Evolutionary conservation across 1,140 invertebrate genomes (phyloP).

Genomic region (Drosophila ercepeae): DNA sequence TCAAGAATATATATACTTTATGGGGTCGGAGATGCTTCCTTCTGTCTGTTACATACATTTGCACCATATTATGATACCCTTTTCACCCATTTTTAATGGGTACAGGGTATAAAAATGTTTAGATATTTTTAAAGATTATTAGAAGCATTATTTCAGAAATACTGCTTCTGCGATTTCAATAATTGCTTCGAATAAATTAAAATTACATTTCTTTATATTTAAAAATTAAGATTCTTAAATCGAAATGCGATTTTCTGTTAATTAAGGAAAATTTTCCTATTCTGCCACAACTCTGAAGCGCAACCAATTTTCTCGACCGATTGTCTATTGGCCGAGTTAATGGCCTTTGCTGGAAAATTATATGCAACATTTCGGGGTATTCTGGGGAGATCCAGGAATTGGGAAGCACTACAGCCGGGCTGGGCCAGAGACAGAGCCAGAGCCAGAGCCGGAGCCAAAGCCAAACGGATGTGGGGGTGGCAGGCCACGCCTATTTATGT

Average conservation of each 20-base stretch:
- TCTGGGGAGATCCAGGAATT: background rate
- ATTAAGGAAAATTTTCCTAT: conserved; percentile 3
- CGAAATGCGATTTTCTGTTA: too few species aligned
- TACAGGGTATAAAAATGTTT: too few species aligned
- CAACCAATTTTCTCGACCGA: conserved; percentile 17
- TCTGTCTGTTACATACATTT: too few species aligned
- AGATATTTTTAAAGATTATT: too few species aligned
- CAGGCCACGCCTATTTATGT: conserved; percentile 76
- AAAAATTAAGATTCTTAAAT: background rate
- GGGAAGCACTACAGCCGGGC: conserved; percentile 46
- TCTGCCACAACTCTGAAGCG: background rate
- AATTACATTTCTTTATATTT: too few species aligned
- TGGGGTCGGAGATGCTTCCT: too few species aligned
- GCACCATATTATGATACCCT: too few species aligned
- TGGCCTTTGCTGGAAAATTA: conserved; percentile 43
- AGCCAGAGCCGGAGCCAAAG: background rate
- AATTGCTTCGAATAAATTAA: too few species aligned
- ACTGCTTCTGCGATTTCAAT: too few species aligned
- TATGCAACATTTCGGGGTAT: conserved; percentile 42
- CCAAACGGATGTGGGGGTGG: conserved; percentile 49
- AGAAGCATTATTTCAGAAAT: too few species aligned
- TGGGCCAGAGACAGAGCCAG: background rate
- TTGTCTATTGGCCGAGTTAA: conserved; percentile 53
- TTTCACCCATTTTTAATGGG: too few species aligned
- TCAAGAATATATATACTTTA: too few species aligned